Percentiles rank a stretch among this genome's conserved stretches.
These are phyloP conservation scores for Chloromyia formosa DNA, from an alignment of 2,888 invertebrate genomes.

Conservation along the genomic window DNA sequence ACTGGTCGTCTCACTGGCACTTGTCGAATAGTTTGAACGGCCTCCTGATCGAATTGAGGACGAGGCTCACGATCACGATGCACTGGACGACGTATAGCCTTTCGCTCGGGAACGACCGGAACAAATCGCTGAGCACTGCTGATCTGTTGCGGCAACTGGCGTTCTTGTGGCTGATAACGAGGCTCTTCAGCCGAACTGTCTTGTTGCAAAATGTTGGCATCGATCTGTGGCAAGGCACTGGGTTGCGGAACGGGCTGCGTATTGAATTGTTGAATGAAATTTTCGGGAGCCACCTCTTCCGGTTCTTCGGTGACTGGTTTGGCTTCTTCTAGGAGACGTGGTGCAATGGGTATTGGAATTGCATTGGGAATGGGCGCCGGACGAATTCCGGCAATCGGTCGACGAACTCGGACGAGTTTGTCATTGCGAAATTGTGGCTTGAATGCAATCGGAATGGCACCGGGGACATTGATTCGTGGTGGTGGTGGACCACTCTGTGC, in stretches of 20 bases:
- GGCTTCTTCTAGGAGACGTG: slow-evolving; percentile 61
- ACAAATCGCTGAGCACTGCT: slow-evolving; percentile 32
- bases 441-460: slow-evolving; percentile 67
- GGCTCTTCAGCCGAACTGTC: slow-evolving; percentile 55
- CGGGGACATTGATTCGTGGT: slow-evolving; percentile 73
- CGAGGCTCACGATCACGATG: slow-evolving; percentile 66
- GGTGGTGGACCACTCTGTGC: slow-evolving; percentile 70
- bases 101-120: slow-evolving; percentile 34
- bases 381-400: slow-evolving; percentile 63
- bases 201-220: slow-evolving; percentile 53
- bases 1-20: slow-evolving; percentile 60
- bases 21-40: slow-evolving; percentile 61
- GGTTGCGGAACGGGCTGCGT: slow-evolving; percentile 59
- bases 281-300: slow-evolving; percentile 70
- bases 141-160: slow-evolving; percentile 46
- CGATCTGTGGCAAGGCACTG: slow-evolving; percentile 61
- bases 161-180: slow-evolving; percentile 46
- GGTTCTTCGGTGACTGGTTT: slow-evolving; percentile 76
- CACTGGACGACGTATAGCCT: slow-evolving; percentile 63
- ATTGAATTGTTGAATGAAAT: slow-evolving; percentile 65
- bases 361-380: slow-evolving; percentile 65
- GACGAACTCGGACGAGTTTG: slow-evolving; percentile 58
- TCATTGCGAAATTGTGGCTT: slow-evolving; percentile 56
- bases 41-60: slow-evolving; percentile 67
- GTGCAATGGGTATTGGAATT: slow-evolving; percentile 64